Conservation (phyloP, 2,888 invertebrate genomes). For the Drosophila suboccidentalis region DNA sequence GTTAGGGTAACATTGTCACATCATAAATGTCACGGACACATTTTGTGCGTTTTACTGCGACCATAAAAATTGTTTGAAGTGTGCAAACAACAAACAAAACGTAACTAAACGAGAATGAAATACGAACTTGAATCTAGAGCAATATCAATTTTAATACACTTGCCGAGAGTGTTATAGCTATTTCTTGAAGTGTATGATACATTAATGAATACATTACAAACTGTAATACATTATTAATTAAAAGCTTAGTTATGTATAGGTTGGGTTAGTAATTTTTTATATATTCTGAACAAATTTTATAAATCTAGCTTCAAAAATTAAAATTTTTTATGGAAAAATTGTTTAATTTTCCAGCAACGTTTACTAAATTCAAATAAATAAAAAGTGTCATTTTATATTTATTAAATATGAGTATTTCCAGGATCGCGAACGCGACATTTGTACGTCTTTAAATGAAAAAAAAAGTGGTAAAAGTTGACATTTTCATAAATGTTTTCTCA, state of each 20-base stretch:
- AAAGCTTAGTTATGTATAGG: no score
- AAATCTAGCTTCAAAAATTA: background rate
- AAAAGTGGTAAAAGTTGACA: no score
- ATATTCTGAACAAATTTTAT: no score
- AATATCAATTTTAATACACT: constrained; percentile 23
- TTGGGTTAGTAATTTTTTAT: background rate
- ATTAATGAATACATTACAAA: background rate
- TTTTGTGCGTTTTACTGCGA: constrained; percentile 71
- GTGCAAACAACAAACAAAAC: constrained; percentile 69
- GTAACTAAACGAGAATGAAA: constrained; percentile 39
- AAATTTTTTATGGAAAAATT: no score
- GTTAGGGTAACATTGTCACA: constrained; percentile 71
- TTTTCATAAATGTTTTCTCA: no score
- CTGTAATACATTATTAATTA: background rate
- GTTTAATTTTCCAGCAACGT: no score
- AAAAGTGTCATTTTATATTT: no score
- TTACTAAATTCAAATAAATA: no score
- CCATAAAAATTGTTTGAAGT: constrained; percentile 70
- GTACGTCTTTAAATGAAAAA: no score
- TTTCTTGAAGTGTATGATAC: background rate
- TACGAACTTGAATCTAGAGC: constrained; percentile 42
- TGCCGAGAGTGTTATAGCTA: background rate
- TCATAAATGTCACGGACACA: constrained; percentile 81
- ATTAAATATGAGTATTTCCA: no score
- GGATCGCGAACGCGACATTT: no score